A percentile compares a stretch with the other conserved stretches of the same genome.
phyloP scores from a whole-genome alignment of 2,797 vertebrate species.

The Lemur catta region DNA sequence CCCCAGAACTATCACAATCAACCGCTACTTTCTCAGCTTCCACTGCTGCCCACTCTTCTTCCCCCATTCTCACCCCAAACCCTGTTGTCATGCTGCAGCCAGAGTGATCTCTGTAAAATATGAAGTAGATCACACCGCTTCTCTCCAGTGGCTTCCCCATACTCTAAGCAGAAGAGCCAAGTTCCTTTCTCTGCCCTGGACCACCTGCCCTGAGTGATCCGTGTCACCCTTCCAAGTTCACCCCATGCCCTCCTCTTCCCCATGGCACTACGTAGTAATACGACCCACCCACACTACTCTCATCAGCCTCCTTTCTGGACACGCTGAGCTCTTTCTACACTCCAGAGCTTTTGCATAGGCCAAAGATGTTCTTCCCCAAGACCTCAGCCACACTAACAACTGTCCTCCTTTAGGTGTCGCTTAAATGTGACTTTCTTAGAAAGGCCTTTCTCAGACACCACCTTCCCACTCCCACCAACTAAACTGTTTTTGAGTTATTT shows the following conservation, averaged over 20 bases:
- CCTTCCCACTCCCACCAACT: neutral
- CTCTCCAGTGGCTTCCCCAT: neutral
- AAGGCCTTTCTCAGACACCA: neutral
- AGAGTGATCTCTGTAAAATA: neutral
- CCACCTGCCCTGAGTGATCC: too few relatives aligned
- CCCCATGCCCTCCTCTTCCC: neutral
- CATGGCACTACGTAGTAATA: too few relatives aligned
- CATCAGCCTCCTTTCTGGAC: neutral
- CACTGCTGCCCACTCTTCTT: neutral
- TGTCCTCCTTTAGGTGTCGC: too few relatives aligned
- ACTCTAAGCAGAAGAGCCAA: neutral
- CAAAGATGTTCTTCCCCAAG: neutral
- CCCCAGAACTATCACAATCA: neutral
- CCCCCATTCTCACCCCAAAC: neutral
- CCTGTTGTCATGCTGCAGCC: neutral
- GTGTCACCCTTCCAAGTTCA: neutral
- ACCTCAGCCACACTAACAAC: neutral
- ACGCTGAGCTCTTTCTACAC: neutral
- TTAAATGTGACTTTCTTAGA: neutral
- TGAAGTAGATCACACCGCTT: neutral
- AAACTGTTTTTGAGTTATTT: neutral
- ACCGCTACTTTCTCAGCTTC: neutral
- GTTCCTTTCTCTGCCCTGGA: neutral
- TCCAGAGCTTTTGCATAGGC: neutral
- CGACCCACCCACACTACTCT: neutral